Evolutionary conservation across 2,797 vertebrate species (phyloP), one percentile per base, ranked within the genome.

Genomic region (Salmo trutta): DNA sequence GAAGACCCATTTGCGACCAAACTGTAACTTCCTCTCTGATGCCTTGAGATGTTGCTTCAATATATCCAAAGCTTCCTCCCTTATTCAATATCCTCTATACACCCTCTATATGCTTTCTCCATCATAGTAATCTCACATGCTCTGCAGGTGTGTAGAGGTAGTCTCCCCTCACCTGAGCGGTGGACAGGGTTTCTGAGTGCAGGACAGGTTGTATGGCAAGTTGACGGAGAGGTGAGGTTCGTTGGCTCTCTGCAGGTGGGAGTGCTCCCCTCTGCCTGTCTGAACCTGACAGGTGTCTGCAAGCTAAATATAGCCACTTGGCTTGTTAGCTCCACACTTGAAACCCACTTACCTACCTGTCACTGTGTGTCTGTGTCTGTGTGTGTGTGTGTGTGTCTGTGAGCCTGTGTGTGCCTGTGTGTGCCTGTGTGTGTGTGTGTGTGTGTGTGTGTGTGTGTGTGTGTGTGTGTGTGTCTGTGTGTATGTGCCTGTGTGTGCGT

Each of bases 271-370:
- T 78, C 81, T 82, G 75, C 66, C 67, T 79, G 76, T 51, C 47
- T 17, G 3, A 65, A 24, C 82, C 71, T 86, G 83, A 82, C 82
- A 86, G 81, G 74, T 82, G 79, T 85, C 88, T 83, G 71, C 73
- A 75, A 83, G 75, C 79, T 85, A 86, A 85, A 85, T 86, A 88
- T 85, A 87, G 79, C 71, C 51, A 64, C 21, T 24, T 64, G 59
- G 72, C 88, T 87, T 87, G 88, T 90, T 87, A 90, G 83, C 79
- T 33, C 59, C 81, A 77, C 77, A 74, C 78, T 53, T 69, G 56
- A 79, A 29, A 75, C 76, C 59, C 21, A 64, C 24, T 62, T 59
- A 81, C 81, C 67, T 81, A 82, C 64, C 84, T 86, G 87, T 82
- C 84, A 84, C 75, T 74, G 62, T 52, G 10, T 65, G 64, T 33